Evolutionary conservation across 2,888 invertebrate species (phyloP), one percentile per base, ranked within the genome.

Genomic region (Anthrax anthrax): DNA sequence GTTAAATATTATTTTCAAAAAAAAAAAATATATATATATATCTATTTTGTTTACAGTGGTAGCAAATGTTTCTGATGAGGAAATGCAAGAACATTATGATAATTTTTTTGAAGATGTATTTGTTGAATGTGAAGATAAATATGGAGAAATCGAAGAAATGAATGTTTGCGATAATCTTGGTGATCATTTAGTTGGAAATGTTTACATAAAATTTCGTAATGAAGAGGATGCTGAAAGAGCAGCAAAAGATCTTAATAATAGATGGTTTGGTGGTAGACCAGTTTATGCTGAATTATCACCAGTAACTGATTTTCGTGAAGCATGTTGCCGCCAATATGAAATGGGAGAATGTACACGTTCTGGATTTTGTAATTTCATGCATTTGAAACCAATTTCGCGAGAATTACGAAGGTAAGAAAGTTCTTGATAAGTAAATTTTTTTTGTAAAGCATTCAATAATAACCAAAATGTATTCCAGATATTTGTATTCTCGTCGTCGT

Each of bases 321-420:
- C 97, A 0, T 97, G 98, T 64, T 98, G 98, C 65, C 83, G 98
- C 36, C 98, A 98, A 70, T 98, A 98, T 66, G 97, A 98, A 72
- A 95, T 96, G 91, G 96, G 95, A 2, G 97, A 96, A 70, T 98
- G 98, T 67, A 96, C 95, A 0, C 78, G 97, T 47, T 95, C 95
- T 58, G 98, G 97, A 36, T 99, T 99, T 71, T 98, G 98, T 70
- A 99, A 99, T 72, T 99, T 98, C 71, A 99, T 99, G 98, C 98
- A 98, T 65, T 74, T 98, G 65, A 98, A 98, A 64, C 97, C 97
- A 13, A 97, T 98, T 58, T 96, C 96, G 0, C 76, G 95, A 52
- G 95, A 96, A 64, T 70, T 97, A 47, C 75, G 95, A 53, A 80
- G 94, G 71, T 89, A 75, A 32, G 12, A n/a, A n/a, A n/a, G n/a